Evolutionary conservation across 1,140 invertebrate species (phyloP), one percentile per base, ranked within the genome.

Genomic region (Prorops nasuta): DNA sequence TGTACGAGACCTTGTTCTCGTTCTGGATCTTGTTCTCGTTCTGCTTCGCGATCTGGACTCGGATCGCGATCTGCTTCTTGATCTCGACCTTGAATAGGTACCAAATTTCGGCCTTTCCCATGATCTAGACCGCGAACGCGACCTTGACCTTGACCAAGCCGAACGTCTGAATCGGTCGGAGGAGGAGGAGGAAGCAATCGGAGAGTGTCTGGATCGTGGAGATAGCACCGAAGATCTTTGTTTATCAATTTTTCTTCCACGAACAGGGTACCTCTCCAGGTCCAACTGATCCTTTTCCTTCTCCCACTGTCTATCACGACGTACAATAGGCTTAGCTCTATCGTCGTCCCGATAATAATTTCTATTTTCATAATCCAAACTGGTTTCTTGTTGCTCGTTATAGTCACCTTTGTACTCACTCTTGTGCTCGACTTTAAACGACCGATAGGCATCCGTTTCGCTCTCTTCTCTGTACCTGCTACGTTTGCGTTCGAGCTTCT

Each of bases 301-400:
- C 4, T 67, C 58, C 58, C 66, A 64, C 10, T 56, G 58, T 12
- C 63, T 56, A 31, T 57, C 58, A n/a, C n/a, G n/a, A n/a, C n/a
- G n/a, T n/a, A n/a, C n/a, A n/a, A n/a, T n/a, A n/a, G n/a, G n/a
- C n/a, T n/a, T n/a, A n/a, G n/a, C n/a, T n/a, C n/a, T n/a, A 62
- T 66, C 68, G 6, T 54, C 55, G 8, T 72, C 58, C 43, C 60
- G 59, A 15, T 48, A 55, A 24, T 66, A 67, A 0, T 19, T 9
- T 51, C 66, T 62, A 19, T 67, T 63, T 3, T 73, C 66, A 22
- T 67, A 69, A 20, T 63, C 58, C 16, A 62, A 39, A 12, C 63
- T 59, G 2, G 54, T 21, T 31, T 55, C 40, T 12, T 56, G 63
- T n/a, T 46, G 45, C 40, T 55, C 62, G 1, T 36, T 21, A 39